A percentile compares a stretch with the other conserved stretches of the same genome.
phyloP scores from a whole-genome alignment of 2,113 vertebrate genomes.

The Ranitomeya variabilis region DNA sequence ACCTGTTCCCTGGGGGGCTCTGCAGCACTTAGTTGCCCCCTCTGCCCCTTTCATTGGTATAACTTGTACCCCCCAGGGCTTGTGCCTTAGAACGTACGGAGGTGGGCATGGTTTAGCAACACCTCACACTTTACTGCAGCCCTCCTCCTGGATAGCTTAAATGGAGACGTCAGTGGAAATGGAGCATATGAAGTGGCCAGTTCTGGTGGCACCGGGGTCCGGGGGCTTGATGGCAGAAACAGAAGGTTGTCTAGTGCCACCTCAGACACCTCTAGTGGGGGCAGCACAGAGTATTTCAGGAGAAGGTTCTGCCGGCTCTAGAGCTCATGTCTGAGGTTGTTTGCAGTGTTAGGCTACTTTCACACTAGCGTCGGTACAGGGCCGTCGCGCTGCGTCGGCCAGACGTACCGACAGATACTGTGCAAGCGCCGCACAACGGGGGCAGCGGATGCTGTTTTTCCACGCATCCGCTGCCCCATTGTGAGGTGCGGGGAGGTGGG shows the following conservation, averaged over 20 bases:
- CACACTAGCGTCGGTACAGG: too few relatives aligned
- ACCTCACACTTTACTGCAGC: background rate
- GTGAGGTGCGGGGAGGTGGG: too few relatives aligned
- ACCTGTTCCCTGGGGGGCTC: too few relatives aligned
- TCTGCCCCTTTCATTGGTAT: background rate
- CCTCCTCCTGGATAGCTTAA: background rate
- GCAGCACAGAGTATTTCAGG: too few relatives aligned
- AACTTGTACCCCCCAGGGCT: background rate
- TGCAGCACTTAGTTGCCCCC: background rate
- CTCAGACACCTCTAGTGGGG: background rate
- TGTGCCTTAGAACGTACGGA: background rate
- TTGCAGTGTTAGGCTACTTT: too few relatives aligned
- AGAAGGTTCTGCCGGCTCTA: background rate
- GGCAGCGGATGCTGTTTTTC: too few relatives aligned
- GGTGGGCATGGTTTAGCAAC: background rate
- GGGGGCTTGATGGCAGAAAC: background rate
- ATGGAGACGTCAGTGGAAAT: background rate
- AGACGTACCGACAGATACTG: too few relatives aligned
- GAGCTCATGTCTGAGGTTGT: too few relatives aligned
- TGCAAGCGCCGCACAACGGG: too few relatives aligned
- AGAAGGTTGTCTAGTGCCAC: background rate
- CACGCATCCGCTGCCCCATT: too few relatives aligned
- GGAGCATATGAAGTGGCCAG: background rate
- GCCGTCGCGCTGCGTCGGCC: too few relatives aligned
- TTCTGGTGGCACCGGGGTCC: background rate